Evolutionary conservation across 2,888 invertebrate genomes (phyloP), one percentile per base, ranked within the genome.

Genomic region (Drosophila maculinotata): DNA sequence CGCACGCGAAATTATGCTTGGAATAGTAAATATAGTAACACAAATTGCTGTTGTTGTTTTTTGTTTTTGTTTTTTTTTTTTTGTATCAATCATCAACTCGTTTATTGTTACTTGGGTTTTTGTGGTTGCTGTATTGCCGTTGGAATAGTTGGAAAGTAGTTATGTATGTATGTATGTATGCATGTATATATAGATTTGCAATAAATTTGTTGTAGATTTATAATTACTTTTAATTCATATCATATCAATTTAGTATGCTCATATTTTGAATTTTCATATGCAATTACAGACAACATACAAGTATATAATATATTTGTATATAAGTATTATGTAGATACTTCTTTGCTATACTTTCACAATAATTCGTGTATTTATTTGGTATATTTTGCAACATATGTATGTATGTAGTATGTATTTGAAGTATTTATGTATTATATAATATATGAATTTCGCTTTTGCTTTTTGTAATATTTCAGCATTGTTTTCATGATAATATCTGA

Each of bases 61-160:
- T 48, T 44, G 10, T 6, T 15, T 30, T 33, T 62, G 42, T 12
- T 8, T 6, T 28, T 44, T 31, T 28, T 49, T 65, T 76, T 81
- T 76, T 81, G 76, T 82, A 81, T 85, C 77, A 82, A 85, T 81
- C 83, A 82, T 79, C 80, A 81, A 85, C 86, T 75, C 81, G 69
- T 81, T 85, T 81, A 85, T 81, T 81, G 83, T 83, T 78, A 82
- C 52, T 77, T 71, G 47, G 39, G 41, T 65, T 69, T 63, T 48
- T 45, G 54, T 44, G 58, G 57, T 69, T 82, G 71, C 44, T 69
- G 63, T 69, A 60, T 67, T 42, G 42, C 56, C 65, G 44, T 69
- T 79, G 47, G 62, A 83, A 54, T 74, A 76, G 65, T 74, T 73
- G 48, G 51, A 59, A 76, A 74, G 52, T 66, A 73, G 62, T 39